A percentile compares a stretch with the other conserved stretches of the same genome.
Evolutionary conservation across 2,113 vertebrate genomes (phyloP).

Genomic region (Microcebus lehilahytsara): DNA sequence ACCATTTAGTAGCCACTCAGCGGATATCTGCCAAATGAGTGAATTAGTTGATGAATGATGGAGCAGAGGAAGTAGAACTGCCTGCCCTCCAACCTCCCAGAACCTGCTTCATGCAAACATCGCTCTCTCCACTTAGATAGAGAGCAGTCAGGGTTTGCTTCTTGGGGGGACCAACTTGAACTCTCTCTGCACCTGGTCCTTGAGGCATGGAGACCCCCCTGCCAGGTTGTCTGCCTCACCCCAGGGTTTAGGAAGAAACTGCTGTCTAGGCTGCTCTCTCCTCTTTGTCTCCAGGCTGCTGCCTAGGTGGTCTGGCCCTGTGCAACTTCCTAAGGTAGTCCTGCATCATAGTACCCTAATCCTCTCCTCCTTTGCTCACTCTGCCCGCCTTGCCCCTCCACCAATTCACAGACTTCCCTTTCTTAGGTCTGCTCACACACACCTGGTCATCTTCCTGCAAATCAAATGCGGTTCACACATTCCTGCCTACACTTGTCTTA

Average conservation of each 20-base stretch:
- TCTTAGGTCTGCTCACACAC: neutral
- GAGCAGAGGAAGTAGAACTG: neutral
- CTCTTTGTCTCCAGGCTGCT: neutral
- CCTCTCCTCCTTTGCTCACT: neutral
- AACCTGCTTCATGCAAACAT: neutral
- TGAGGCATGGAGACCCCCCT: neutral
- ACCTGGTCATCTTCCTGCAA: neutral
- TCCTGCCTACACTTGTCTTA: neutral
- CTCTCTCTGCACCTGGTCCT: neutral
- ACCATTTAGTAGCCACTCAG: neutral
- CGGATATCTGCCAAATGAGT: neutral
- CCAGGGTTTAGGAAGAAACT: neutral
- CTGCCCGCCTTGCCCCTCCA: neutral
- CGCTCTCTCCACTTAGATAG: too few species aligned
- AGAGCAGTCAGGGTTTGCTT: neutral
- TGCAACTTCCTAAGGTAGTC: neutral
- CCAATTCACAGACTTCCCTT: neutral
- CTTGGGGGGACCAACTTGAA: neutral
- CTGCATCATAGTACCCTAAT: neutral
- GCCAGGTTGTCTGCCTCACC: neutral
- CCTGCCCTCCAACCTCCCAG: neutral
- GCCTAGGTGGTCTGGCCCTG: neutral
- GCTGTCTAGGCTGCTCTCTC: neutral
- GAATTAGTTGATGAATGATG: neutral
- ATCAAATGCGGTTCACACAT: neutral